Percentiles rank a stretch among this genome's conserved stretches.
These are phyloP conservation scores for Agrotis exclamationis DNA, from an alignment of 2,888 invertebrate species.

Conservation along the genomic window DNA sequence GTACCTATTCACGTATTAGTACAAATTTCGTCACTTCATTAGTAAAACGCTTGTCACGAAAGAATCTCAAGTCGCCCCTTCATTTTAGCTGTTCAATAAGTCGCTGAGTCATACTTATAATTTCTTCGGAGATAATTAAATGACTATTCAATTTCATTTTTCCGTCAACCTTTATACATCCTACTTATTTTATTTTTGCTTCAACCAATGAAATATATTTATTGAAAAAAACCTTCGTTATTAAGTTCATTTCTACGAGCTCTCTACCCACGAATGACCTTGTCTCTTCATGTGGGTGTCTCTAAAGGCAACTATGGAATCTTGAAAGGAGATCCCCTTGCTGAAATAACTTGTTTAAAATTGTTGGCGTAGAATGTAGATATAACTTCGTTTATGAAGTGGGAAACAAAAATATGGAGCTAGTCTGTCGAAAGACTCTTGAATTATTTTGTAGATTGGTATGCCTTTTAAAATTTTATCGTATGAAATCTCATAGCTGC, in stretches of 20 bases:
- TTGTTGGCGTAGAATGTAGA: neutral
- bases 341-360: slow-evolving; percentile 14
- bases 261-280: slow-evolving; percentile 11
- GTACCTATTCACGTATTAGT: slow-evolving; percentile 14
- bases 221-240: slow-evolving; percentile 10
- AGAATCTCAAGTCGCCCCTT: slow-evolving; percentile 23
- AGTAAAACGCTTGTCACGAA: slow-evolving; percentile 40
- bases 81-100: slow-evolving; percentile 31
- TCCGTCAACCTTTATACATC: neutral
- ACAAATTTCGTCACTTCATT: slow-evolving; percentile 37
- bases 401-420: neutral
- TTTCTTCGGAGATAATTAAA: slow-evolving; percentile 41
- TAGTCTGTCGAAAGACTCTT: neutral
- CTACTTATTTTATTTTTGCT: neutral
- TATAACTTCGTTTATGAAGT: neutral
- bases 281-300: slow-evolving; percentile 26
- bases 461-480: neutral
- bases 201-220: neutral
- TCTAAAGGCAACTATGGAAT: slow-evolving; percentile 23
- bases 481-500: neutral
- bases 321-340: slow-evolving; percentile 5
- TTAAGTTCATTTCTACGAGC: neutral
- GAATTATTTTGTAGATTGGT: too few species aligned
- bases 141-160: slow-evolving; percentile 28
- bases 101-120: slow-evolving; percentile 34